Percentiles rank a stretch among this genome's conserved stretches.
Evolutionary conservation across 2,797 vertebrate species (phyloP).

Genomic region (Lutjanus campechanus): DNA sequence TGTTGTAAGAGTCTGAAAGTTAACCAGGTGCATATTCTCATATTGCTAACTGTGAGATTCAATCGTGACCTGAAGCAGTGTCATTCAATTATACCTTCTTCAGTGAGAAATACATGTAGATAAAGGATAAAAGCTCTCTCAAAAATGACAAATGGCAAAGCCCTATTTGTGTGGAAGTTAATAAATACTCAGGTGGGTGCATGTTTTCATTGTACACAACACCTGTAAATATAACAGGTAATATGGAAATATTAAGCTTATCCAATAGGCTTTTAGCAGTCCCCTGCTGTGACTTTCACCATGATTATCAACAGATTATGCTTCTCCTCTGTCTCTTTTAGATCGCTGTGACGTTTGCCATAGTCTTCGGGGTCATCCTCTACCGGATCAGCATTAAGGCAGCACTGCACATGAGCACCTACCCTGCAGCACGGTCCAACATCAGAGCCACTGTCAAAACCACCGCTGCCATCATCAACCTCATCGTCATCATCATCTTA

Average conservation of each 20-base stretch:
- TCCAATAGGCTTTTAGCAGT: neutral
- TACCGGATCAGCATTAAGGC: conserved; percentile 95
- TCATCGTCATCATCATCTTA: conserved; percentile 96
- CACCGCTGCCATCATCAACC: conserved; percentile 95
- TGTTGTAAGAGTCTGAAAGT: neutral
- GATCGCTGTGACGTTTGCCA: conserved; percentile 92
- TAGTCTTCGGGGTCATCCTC: conserved; percentile 96
- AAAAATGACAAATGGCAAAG: neutral
- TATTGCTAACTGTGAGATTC: too few relatives aligned
- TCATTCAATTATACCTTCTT: too few relatives aligned
- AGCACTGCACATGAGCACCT: conserved; percentile 91
- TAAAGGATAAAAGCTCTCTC: neutral
- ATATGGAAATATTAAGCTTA: neutral
- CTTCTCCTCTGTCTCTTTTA: conserved; percentile 60
- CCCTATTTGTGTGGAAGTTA: neutral
- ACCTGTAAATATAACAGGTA: too few relatives aligned
- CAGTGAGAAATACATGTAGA: neutral
- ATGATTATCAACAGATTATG: neutral
- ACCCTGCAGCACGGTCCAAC: conserved; percentile 88
- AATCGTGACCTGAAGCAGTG: too few relatives aligned
- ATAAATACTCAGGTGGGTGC: too few relatives aligned
- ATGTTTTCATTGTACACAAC: too few relatives aligned
- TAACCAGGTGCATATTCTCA: neutral
- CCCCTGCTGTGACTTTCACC: neutral
- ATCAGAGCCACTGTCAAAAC: conserved; percentile 95